Base-by-base conservation (phyloP, 2,888 invertebrate species). In the Chrysina gloriosa region DNA sequence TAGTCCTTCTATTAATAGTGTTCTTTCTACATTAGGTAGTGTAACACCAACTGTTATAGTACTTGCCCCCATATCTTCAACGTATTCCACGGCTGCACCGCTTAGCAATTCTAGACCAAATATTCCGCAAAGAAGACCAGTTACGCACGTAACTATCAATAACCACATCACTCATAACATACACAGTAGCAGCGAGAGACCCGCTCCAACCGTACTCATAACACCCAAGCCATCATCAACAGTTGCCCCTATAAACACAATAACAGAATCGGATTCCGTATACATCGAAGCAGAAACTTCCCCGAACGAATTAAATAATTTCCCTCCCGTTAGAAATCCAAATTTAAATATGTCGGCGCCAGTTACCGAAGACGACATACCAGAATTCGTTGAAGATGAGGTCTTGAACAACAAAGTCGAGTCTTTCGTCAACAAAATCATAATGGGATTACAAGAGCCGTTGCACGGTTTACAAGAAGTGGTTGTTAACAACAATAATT, bases 271-370 rank as follows among this genome's bases (percentile, higher is more conserved):
- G 48, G 76, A 78, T 42, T 77, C 77, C 11, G 69, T 70, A 7
- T 73, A 79, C 5, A 78, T 82, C 39, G 90, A 91, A 74, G 84
- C 88, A 4, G 89, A 89, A 71, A 90, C 92, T 0, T 75, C 80
- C 4, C 78, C 79, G 9, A 90, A 92, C 75, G 91, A 93, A 70
- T 83, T 89, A 19, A 89, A 90, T 31, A 93, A 93, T 75, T 95
- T 95, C 84, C 94, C 94, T 11, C 94, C 94, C 0, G 94, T 94
- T 0, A 86, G 94, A 50, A 93, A 94, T 80, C 94, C 94, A 0
- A 90, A 93, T 83, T 83, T 93, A 0, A 94, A 94, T 70, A 89
- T 89, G 74, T 90, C 92, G 0, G 85, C 86, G 0, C 85, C 87
- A 0, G 82, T 86, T 5, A 84, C 83, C 0, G 89, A 89, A 21